A percentile compares a stretch with the other conserved stretches of the same genome.
Evolutionary conservation across 2,113 vertebrate genomes (phyloP).

Genomic region (Laterallus jamaicensis): DNA sequence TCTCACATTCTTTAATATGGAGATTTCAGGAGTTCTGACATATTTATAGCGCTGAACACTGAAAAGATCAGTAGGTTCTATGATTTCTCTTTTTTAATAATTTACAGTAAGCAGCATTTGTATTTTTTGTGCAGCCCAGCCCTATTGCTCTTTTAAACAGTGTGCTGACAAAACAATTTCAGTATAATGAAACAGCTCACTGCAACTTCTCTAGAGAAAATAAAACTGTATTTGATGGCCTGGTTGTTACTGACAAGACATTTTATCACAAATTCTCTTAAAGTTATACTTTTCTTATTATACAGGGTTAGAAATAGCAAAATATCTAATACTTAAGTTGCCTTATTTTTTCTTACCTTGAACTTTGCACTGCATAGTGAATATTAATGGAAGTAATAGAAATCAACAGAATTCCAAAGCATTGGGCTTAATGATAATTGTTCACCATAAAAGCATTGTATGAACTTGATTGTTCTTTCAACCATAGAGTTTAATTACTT

Average conservation of each 20-base stretch:
- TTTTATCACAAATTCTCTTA: background rate
- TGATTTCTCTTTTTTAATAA: background rate
- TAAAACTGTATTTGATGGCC: slow-evolving; percentile 25
- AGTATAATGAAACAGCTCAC: slow-evolving; percentile 1
- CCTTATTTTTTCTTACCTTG: background rate
- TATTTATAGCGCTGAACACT: background rate
- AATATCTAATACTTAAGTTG: background rate
- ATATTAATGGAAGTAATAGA: background rate
- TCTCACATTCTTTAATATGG: background rate
- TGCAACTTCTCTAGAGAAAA: slow-evolving; percentile 18
- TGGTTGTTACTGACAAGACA: slow-evolving; percentile 9
- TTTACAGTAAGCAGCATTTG: background rate
- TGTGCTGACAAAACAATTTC: slow-evolving; percentile 47
- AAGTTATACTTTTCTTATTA: slow-evolving; percentile 6
- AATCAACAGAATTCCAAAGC: background rate
- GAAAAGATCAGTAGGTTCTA: background rate
- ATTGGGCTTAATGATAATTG: background rate
- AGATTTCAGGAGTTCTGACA: background rate
- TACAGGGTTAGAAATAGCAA: background rate
- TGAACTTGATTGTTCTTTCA: background rate
- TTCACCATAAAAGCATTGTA: background rate
- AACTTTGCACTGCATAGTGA: background rate
- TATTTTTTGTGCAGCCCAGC: background rate
- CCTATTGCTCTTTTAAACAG: background rate
- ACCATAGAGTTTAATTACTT: background rate